Percentiles rank a stretch among this genome's conserved stretches.
Evolutionary conservation across 2,113 vertebrate genomes (phyloP).

Genomic region (Podarcis muralis): DNA sequence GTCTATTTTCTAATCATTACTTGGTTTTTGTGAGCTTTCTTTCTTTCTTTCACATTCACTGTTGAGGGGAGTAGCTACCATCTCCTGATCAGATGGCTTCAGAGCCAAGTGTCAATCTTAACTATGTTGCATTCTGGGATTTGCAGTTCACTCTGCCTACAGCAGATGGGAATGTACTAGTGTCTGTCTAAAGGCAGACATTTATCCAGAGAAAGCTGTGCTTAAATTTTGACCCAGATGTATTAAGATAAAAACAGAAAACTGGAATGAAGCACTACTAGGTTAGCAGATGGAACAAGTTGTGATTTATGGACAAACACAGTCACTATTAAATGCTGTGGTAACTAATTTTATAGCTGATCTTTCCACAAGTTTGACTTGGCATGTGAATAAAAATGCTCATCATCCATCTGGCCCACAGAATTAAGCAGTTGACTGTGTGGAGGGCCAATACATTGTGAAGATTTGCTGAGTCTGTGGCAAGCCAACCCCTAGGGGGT

Average conservation of each 20-base stretch:
- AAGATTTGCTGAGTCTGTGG: not conserved
- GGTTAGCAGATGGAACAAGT: not conserved
- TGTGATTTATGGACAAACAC: not conserved
- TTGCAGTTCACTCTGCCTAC: not conserved
- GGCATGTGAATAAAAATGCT: not conserved
- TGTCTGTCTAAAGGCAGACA: not conserved
- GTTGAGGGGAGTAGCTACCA: not conserved
- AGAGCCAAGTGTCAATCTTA: not conserved
- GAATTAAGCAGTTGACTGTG: not conserved
- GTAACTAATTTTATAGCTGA: conserved; percentile 3
- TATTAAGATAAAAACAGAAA: not conserved
- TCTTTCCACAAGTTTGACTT: not conserved
- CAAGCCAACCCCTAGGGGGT: not conserved
- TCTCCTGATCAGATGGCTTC: not conserved
- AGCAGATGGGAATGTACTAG: not conserved
- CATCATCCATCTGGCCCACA: not conserved
- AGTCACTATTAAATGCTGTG: not conserved
- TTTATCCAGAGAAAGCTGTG: not conserved
- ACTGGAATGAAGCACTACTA: not conserved
- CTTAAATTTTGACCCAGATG: not conserved
- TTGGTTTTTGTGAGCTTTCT: not conserved
- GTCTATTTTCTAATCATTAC: not conserved
- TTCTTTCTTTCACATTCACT: not conserved
- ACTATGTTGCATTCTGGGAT: conserved; percentile 5
- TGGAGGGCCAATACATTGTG: not conserved